Base-by-base conservation (phyloP, 2,797 vertebrate genomes). In the Myotis planiceps region DNA sequence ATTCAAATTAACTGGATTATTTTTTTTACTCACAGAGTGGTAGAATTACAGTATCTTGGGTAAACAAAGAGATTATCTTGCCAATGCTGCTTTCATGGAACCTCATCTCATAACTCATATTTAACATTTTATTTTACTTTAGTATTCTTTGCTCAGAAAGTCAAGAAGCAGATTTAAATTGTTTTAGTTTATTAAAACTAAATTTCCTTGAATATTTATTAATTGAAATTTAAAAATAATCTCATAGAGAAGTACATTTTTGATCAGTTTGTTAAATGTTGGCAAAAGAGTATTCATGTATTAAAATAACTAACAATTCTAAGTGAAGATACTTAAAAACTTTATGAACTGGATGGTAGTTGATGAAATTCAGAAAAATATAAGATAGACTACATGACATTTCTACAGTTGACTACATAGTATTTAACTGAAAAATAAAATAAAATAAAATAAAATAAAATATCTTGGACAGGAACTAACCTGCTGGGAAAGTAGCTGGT, bases 221-320 rank as follows among this genome's bases (percentile, higher is more conserved):
- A 53, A 45, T 32, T 96, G 82, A 86, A 79, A 42, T 89, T 82
- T 71, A 32, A 91, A 84, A 94, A 47, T 65, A 51, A 34, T 23
- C 18, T 86, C 58, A 79, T 42, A 83, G 37, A 60, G 8, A 81
- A 83, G 4, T 60, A 3, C 4, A 25, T 58, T 94, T 88, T 94
- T 58, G 23, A 55, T 60, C n/a, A 55, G 18, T 58, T 71, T 84
- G 34, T 89, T 75, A 90, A 89, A 2, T 92, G 19, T 47, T n/a
- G 10, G 7, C 32, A 0, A 10, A 60, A 63, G 47, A 3, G 25
- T 82, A 42, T 10, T 47, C 13, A 0, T 45, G 29, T 23, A 6
- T 63, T 93, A 86, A 92, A 95, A 92, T 93, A 65, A 1, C 4
- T 8, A 53, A 79, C 55, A 5, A 88, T 94, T 97, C 58, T 63